A percentile compares a stretch with the other conserved stretches of the same genome.
phyloP scores from a whole-genome alignment of 2,113 vertebrate genomes.

The Paratilapia polleni region DNA sequence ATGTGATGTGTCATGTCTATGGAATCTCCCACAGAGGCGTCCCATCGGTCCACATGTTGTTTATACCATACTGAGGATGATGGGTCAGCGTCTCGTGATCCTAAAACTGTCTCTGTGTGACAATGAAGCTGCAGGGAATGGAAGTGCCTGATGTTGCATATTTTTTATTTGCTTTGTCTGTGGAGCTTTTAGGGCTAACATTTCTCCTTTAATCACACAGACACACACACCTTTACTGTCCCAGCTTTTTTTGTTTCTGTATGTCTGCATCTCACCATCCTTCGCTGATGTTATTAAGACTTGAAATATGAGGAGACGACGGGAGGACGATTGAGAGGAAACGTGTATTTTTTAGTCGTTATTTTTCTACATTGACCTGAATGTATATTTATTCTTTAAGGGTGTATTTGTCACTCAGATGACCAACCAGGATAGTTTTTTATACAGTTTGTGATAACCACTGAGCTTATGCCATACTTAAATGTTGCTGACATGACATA shows the following conservation, averaged over 20 bases:
- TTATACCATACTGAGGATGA: slow-evolving; percentile 37
- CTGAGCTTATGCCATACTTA: slow-evolving; percentile 36
- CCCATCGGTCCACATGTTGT: slow-evolving; percentile 25
- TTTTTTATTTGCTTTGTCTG: slow-evolving; percentile 26
- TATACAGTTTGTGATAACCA: slow-evolving; percentile 64
- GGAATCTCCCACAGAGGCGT: slow-evolving; percentile 43
- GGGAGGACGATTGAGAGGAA: background rate
- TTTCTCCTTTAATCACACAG: background rate
- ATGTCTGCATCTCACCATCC: background rate
- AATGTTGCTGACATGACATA: slow-evolving; percentile 14
- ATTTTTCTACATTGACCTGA: slow-evolving; percentile 77
- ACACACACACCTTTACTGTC: background rate
- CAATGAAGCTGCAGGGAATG: slow-evolving; percentile 50
- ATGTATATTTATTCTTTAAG: slow-evolving; percentile 76
- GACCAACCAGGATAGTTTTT: slow-evolving; percentile 60
- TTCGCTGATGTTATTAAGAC: slow-evolving; percentile 10
- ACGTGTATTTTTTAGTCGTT: slow-evolving; percentile 50
- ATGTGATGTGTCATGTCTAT: slow-evolving; percentile 44
- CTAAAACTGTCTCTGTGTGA: slow-evolving; percentile 27
- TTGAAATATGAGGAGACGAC: background rate
- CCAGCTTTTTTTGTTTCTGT: background rate
- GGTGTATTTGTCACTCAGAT: slow-evolving; percentile 50
- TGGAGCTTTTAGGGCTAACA: slow-evolving; percentile 26
- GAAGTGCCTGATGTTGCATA: slow-evolving; percentile 66
- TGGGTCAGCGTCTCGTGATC: slow-evolving; percentile 36